Evolutionary conservation across 2,113 vertebrate species (phyloP), one percentile per base, ranked within the genome.

Genomic region (Falcunculus frontatus): DNA sequence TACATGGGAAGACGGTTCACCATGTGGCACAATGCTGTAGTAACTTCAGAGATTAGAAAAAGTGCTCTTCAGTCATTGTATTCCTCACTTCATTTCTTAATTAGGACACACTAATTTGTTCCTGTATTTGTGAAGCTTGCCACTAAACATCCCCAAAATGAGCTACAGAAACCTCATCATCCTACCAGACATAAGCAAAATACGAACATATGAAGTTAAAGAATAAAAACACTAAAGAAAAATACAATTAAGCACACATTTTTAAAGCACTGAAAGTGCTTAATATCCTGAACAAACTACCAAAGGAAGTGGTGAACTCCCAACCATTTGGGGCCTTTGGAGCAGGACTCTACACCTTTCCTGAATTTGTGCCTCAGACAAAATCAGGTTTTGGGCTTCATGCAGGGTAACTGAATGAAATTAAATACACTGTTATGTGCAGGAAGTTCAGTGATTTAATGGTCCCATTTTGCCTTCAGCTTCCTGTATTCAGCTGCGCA

Each of bases 381-480:
- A 87, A 79, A 33, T 70, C 30, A 82, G 12, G 13, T 50, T 92
- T 46, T 68, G 65, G 37, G 20, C 35, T 84, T 32, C 1, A 2
- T 72, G 32, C 29, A 73, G 37, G 73, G 77, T 89, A 78, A 82
- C 29, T 44, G 60, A 78, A 46, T 79, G 74, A 95, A 95, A 95
- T 53, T 37, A 65, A 89, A 92, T 84, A 95, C 29, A 23, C 77
- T 75, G 65, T 46, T 91, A 87, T 20, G 41, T 75, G 49, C 70
- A 95, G 93, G 91, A 90, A 96, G 52, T 79, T 89, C 3, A 5
- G 30, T 65, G 91, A 95, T 95, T 96, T 95, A 93, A 57, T 79
- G 84, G 69, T 82, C 84, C 77, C 65, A 75, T 35, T 41, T 94
- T 84, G 57, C 69, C 53, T 72, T 78, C 64, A 59, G 56, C 47